Evolutionary conservation across 1,140 invertebrate species (phyloP).

Genomic region (Araneus ventricosus): DNA sequence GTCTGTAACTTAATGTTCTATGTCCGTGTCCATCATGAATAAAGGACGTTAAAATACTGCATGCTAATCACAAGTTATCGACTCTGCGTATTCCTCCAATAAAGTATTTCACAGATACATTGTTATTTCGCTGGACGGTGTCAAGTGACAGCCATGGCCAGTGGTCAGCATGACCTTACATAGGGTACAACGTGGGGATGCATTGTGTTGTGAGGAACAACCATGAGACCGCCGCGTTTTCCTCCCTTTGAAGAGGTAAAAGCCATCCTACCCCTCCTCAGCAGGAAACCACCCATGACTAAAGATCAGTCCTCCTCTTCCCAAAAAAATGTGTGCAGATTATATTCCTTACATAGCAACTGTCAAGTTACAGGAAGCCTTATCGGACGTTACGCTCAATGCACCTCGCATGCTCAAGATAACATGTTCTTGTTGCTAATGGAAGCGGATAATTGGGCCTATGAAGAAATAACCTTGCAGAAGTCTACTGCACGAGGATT

Average conservation of each 20-base stretch:
- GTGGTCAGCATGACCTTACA: conserved; percentile 88
- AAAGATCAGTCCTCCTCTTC: conserved; percentile 77
- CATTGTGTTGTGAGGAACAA: conserved; percentile 90
- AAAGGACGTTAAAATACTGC: too few species aligned
- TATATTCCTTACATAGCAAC: conserved; percentile 84
- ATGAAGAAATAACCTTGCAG: neutral
- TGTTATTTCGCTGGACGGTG: conserved; percentile 78
- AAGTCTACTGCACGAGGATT: neutral
- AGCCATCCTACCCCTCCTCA: conserved; percentile 78
- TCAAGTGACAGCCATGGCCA: conserved; percentile 89
- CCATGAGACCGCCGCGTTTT: conserved; percentile 92
- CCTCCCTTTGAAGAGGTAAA: conserved; percentile 91
- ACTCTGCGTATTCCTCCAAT: too few species aligned
- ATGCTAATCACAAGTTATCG: too few species aligned
- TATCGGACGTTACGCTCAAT: conserved; percentile 81
- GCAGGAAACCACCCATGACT: conserved; percentile 72
- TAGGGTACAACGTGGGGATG: conserved; percentile 95
- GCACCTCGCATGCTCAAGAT: conserved; percentile 71
- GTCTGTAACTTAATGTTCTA: too few species aligned
- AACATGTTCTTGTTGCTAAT: conserved; percentile 78
- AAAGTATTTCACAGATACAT: too few species aligned
- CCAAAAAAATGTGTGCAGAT: neutral
- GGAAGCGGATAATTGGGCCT: conserved; percentile 78
- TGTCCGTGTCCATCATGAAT: too few species aligned
- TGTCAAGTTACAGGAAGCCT: conserved; percentile 90